Evolutionary conservation across 2,113 vertebrate genomes (phyloP).

Genomic region (Oncorhynchus tshawytscha): DNA sequence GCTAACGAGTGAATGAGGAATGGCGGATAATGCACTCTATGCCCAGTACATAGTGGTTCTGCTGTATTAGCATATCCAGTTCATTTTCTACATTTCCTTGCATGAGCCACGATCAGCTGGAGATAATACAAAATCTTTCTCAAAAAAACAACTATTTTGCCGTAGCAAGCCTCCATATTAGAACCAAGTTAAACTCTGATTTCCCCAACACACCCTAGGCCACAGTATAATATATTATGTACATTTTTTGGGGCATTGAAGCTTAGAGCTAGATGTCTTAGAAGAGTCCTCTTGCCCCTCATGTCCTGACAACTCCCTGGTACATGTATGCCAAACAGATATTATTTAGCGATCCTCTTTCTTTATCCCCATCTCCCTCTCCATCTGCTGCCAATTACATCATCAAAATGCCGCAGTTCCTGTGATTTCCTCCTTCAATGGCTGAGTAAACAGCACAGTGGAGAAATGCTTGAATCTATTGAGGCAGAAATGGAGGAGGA

Average conservation of each 20-base stretch:
- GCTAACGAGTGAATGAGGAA: conserved; percentile 20
- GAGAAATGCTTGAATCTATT: conserved; percentile 27
- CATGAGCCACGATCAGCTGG: conserved; percentile 27
- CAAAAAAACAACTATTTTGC: conserved; percentile 6
- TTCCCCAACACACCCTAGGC: conserved; percentile 34
- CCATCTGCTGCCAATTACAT: conserved; percentile 70
- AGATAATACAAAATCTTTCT: conserved; percentile 12
- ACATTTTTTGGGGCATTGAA: conserved; percentile 31
- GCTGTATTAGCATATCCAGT: conserved; percentile 42
- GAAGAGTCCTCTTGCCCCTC: conserved; percentile 42
- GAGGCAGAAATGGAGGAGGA: background rate
- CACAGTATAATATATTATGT: background rate
- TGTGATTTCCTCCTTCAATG: conserved; percentile 51
- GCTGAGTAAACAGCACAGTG: conserved; percentile 42
- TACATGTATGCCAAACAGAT: conserved; percentile 63
- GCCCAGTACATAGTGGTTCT: conserved; percentile 27
- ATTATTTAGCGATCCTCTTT: conserved; percentile 70
- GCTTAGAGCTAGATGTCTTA: conserved; percentile 47
- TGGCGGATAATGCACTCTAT: conserved; percentile 28
- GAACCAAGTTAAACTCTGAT: conserved; percentile 39
- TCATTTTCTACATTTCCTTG: conserved; percentile 1
- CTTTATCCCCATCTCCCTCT: conserved; percentile 64
- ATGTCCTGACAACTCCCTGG: conserved; percentile 45
- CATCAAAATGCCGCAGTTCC: conserved; percentile 59
- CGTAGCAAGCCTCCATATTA: background rate